Evolutionary conservation across 2,797 vertebrate species (phyloP).

Genomic region (Tenualosa thibaudeaui): DNA sequence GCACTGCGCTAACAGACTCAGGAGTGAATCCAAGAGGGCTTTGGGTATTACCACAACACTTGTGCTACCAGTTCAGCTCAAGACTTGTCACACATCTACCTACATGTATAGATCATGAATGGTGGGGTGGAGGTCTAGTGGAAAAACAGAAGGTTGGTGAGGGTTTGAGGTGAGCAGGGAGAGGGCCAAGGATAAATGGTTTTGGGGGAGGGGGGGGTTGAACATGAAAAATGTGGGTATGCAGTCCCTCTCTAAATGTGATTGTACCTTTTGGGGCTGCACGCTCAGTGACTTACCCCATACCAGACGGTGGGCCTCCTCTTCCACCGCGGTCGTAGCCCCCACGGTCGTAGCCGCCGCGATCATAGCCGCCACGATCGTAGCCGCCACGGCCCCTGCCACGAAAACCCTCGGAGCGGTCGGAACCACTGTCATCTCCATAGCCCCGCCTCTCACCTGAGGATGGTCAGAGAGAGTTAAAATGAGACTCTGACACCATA

Average conservation of each 20-base stretch:
- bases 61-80: not conserved
- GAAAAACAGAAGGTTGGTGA: not conserved
- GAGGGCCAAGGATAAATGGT: not conserved
- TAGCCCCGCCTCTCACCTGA: constrained; percentile 69
- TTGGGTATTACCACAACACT: not conserved
- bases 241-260: not conserved
- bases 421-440: constrained; percentile 67
- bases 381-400: constrained; percentile 66
- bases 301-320: constrained; percentile 75
- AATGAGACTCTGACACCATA: not conserved
- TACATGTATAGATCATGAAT: not conserved
- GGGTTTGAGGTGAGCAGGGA: no score
- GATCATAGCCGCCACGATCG: constrained; percentile 42
- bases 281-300: constrained; percentile 81
- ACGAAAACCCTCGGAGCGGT: constrained; percentile 68
- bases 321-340: constrained; percentile 64
- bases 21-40: not conserved
- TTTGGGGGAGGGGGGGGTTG: not conserved
- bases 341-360: constrained; percentile 65
- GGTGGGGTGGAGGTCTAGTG: not conserved
- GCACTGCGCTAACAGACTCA: not conserved
- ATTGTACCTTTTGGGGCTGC: constrained; percentile 73
- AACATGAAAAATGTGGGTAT: not conserved
- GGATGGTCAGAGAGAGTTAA: not conserved
- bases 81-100: not conserved